These are phyloP conservation scores for Microtus ochrogaster DNA, from an alignment of 2,113 vertebrate genomes.

Conservation along the genomic window DNA sequence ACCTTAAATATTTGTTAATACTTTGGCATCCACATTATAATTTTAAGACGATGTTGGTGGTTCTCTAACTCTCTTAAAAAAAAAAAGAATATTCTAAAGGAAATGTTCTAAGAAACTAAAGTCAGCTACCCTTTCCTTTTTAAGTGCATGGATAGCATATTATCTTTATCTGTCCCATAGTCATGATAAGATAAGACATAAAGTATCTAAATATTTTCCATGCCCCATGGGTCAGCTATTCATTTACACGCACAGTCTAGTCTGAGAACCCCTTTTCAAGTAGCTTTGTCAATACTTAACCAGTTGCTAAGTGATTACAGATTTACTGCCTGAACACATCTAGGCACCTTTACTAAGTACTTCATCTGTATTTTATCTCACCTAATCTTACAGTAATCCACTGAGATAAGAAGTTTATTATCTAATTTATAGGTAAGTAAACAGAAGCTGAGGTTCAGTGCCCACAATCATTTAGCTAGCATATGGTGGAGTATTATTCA, in stretches of 20 bases:
- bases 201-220: background rate
- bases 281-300: background rate
- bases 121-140: background rate
- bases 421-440: constrained; percentile 41
- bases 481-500: background rate
- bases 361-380: constrained; percentile 47
- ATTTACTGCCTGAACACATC: background rate
- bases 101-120: background rate
- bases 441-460: background rate
- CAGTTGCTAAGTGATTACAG: background rate
- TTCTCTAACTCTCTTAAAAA: too few species aligned
- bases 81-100: background rate
- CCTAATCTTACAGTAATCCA: constrained; percentile 28
- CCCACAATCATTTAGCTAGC: background rate
- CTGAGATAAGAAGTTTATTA: constrained; percentile 55
- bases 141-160: background rate
- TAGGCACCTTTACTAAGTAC: constrained; percentile 33
- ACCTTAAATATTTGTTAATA: constrained; percentile 20
- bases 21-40: background rate
- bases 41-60: background rate
- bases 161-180: background rate
- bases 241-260: background rate
- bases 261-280: background rate
- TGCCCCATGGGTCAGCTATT: background rate
- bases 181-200: background rate